phyloP scores from a whole-genome alignment of 2,797 vertebrate species.

The Phoeniculus purpureus region DNA sequence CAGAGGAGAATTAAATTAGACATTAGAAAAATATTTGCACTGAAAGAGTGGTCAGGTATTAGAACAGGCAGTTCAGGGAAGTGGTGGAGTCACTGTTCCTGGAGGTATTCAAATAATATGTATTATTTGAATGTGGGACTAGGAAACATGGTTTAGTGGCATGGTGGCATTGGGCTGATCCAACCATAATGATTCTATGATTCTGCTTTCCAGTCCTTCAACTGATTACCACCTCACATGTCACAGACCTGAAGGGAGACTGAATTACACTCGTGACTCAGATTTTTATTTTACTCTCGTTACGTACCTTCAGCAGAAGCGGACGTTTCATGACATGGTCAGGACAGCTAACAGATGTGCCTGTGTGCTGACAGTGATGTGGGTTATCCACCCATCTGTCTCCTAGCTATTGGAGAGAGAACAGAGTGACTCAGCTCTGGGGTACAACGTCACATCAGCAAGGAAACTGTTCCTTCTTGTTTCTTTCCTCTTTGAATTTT shows the following conservation, averaged over 20 bases:
- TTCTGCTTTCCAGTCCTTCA: background rate
- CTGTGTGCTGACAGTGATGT: background rate
- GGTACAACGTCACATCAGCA: background rate
- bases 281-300: background rate
- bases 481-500: slow-evolving; percentile 2
- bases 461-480: background rate
- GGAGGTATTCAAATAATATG: too few species aligned
- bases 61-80: too few species aligned
- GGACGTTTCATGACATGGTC: slow-evolving; percentile 9
- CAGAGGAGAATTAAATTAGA: too few species aligned
- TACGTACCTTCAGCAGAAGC: background rate
- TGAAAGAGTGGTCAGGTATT: too few species aligned
- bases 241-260: slow-evolving; percentile 5
- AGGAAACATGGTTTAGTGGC: too few species aligned
- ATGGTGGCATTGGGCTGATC: too few species aligned
- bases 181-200: too few species aligned
- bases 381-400: background rate
- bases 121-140: too few species aligned
- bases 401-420: background rate
- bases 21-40: too few species aligned
- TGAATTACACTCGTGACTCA: background rate
- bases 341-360: background rate
- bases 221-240: background rate
- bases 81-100: too few species aligned
- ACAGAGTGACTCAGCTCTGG: background rate